Conservation (phyloP, 1,140 invertebrate genomes). For the Drosophila pruinosa region DNA sequence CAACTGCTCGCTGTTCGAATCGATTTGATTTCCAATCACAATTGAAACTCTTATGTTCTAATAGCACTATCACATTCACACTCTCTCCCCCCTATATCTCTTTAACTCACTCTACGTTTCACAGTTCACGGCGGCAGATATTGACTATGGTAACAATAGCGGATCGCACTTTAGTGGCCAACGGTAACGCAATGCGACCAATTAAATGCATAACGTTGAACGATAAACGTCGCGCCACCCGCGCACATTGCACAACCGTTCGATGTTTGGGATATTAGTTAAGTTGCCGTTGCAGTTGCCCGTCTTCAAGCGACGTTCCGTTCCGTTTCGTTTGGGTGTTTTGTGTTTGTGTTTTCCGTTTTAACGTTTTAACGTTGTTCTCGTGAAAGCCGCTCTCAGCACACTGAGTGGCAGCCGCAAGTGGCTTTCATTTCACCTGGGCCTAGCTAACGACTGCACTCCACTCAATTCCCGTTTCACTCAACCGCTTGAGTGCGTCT, state of each 20-base stretch:
- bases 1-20: conserved; percentile 10
- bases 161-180: conserved; percentile 5
- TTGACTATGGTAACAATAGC: conserved; percentile 36
- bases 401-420: conserved; percentile 64
- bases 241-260: conserved; percentile 17
- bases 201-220: conserved; percentile 63
- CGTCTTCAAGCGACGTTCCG: conserved; percentile 12
- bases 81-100: not conserved
- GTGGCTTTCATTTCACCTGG: conserved; percentile 62
- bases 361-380: conserved; percentile 71
- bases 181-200: conserved; percentile 57
- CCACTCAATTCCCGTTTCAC: conserved; percentile 37
- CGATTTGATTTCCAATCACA: conserved; percentile 37
- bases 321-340: not conserved
- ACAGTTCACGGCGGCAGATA: conserved; percentile 17
- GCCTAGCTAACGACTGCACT: conserved; percentile 28
- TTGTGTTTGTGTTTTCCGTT: conserved; percentile 7
- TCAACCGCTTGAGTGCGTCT: conserved; percentile 60
- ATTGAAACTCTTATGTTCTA: not conserved
- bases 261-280: conserved; percentile 5
- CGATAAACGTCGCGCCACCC: conserved; percentile 8
- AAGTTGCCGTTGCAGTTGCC: not conserved
- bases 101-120: conserved; percentile 7
- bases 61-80: conserved; percentile 15
- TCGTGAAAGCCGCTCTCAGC: conserved; percentile 80